A percentile compares a stretch with the other conserved stretches of the same genome.
phyloP scores from a whole-genome alignment of 2,797 vertebrate species.

The Poecilia gillii region DNA sequence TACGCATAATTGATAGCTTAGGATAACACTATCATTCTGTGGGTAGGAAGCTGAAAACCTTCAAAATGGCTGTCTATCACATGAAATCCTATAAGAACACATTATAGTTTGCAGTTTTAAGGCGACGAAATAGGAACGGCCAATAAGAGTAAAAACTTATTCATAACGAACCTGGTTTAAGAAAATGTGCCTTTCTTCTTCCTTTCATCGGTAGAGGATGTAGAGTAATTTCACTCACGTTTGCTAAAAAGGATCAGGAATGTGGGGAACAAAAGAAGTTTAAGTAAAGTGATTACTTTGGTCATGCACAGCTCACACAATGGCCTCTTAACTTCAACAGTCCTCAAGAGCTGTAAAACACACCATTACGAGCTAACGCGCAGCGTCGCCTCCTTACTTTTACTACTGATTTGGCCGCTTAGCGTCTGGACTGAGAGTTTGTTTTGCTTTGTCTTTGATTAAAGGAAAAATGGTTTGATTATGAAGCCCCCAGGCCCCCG shows the following conservation, averaged over 20 bases:
- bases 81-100: background rate
- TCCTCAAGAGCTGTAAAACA: constrained; percentile 62
- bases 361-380: constrained; percentile 56
- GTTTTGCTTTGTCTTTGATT: constrained; percentile 75
- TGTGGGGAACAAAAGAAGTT: constrained; percentile 49
- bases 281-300: constrained; percentile 24
- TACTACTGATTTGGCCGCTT: constrained; percentile 61
- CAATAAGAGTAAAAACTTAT: constrained; percentile 56
- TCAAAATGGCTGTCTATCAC: background rate
- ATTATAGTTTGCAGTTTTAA: background rate
- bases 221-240: constrained; percentile 15
- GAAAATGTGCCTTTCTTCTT: constrained; percentile 48
- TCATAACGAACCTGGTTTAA: constrained; percentile 47
- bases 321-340: constrained; percentile 41
- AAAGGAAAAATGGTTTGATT: constrained; percentile 70
- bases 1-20: background rate
- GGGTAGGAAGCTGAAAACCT: background rate
- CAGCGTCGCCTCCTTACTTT: constrained; percentile 61
- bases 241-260: constrained; percentile 28
- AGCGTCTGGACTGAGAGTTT: constrained; percentile 57
- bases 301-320: constrained; percentile 38
- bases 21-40: background rate
- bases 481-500: constrained; percentile 61
- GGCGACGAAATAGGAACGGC: background rate
- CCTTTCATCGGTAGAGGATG: constrained; percentile 9